These are phyloP conservation scores for Gila orcuttii DNA, from an alignment of 2,113 vertebrate genomes.

Conservation along the genomic window DNA sequence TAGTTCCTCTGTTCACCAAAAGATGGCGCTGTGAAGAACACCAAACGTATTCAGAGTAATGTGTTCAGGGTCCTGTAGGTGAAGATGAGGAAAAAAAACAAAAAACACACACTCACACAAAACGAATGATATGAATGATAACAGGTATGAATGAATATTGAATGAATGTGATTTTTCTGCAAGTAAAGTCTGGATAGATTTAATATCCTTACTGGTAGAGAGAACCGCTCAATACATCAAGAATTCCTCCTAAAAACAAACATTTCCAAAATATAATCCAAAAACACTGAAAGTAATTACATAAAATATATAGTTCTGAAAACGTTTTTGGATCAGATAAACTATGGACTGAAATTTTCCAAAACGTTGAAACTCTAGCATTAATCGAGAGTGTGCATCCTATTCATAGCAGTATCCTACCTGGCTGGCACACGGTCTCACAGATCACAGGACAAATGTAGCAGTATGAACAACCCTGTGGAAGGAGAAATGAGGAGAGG, in stretches of 20 bases:
- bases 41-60: slow-evolving; percentile 60
- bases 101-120: slow-evolving; percentile 21
- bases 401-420: slow-evolving; percentile 61
- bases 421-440: slow-evolving; percentile 83
- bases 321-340: background rate
- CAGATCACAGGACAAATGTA: slow-evolving; percentile 84
- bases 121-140: background rate
- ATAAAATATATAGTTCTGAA: background rate
- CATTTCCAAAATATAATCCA: background rate
- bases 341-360: background rate
- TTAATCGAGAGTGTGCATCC: no score
- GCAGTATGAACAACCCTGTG: slow-evolving; percentile 82
- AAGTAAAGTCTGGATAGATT: background rate
- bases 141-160: background rate
- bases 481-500: background rate
- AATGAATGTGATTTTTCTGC: background rate
- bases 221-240: slow-evolving; percentile 78
- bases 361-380: background rate
- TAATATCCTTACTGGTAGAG: slow-evolving; percentile 76
- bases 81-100: background rate
- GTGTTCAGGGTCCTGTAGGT: slow-evolving; percentile 65
- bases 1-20: slow-evolving; percentile 14
- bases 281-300: background rate
- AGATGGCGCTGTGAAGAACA: background rate
- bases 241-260: slow-evolving; percentile 73